Conservation (phyloP, 2,113 vertebrate species). For the Vombatus ursinus region DNA sequence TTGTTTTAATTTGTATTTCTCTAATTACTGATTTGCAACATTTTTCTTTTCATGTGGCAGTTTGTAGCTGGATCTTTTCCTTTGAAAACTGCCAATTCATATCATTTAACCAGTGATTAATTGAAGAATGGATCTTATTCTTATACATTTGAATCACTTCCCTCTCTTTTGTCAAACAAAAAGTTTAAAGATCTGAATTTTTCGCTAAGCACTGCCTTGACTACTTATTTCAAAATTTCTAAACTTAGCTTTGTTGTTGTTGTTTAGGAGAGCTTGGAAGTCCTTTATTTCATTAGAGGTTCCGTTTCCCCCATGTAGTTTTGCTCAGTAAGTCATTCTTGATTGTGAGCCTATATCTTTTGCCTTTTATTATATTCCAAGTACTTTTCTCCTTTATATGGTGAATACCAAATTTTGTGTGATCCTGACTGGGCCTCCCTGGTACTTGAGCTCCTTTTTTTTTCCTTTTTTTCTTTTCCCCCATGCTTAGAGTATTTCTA, state of each 20-base stretch:
- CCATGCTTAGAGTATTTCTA: not conserved
- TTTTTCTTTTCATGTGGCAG: not conserved
- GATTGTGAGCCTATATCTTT: not conserved
- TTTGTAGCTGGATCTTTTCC: not conserved
- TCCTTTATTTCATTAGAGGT: not conserved
- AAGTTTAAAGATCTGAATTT: not conserved
- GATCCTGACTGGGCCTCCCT: not conserved
- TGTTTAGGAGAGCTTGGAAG: not conserved
- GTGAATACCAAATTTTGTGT: not conserved
- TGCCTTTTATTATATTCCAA: not conserved
- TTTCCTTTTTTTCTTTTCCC: too few relatives aligned
- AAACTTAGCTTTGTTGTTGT: not conserved
- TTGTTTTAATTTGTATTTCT: not conserved
- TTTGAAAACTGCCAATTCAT: not conserved
- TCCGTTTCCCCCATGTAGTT: not conserved
- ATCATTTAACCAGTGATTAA: not conserved
- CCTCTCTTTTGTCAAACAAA: not conserved
- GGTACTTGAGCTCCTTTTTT: not conserved
- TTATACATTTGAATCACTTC: not conserved
- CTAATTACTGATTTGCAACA: not conserved
- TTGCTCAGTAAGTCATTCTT: not conserved
- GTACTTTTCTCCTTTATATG: not conserved
- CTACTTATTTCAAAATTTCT: not conserved
- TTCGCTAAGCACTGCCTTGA: not conserved
- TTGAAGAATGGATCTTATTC: not conserved